phyloP scores from a whole-genome alignment of 2,113 vertebrate species.

The Ciconia boyciana region DNA sequence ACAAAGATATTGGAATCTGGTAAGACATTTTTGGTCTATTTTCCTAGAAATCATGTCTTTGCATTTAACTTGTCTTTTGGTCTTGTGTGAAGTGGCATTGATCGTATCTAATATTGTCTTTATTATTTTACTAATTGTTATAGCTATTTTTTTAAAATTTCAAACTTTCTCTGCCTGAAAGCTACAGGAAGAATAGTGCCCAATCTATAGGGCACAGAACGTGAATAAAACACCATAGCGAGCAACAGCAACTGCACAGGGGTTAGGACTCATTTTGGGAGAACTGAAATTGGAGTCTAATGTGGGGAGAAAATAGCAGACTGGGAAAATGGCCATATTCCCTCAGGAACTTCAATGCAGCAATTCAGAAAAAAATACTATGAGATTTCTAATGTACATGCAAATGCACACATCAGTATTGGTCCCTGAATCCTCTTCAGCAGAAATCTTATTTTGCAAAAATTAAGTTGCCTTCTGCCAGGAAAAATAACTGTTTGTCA shows the following conservation, averaged over 20 bases:
- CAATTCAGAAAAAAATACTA: not conserved
- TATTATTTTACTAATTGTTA: not conserved
- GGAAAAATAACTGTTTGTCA: slow-evolving; percentile 24
- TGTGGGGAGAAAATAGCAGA: not conserved
- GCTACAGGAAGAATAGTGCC: not conserved
- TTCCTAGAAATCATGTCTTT: not conserved
- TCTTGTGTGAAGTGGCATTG: not conserved
- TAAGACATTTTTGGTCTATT: not conserved
- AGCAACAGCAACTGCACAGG: not conserved
- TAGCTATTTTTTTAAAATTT: not conserved
- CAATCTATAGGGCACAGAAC: not conserved
- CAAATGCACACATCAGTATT: not conserved
- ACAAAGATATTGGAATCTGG: not conserved
- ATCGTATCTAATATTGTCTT: not conserved
- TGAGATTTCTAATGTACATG: not conserved
- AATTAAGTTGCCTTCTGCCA: slow-evolving; percentile 44
- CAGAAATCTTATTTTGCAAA: slow-evolving; percentile 46
- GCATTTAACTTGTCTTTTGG: not conserved
- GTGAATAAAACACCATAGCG: not conserved
- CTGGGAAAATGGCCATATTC: not conserved
- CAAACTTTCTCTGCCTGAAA: not conserved
- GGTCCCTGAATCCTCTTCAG: slow-evolving; percentile 2
- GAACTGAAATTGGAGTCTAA: not conserved
- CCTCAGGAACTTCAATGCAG: not conserved
- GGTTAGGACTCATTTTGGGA: not conserved